These are phyloP conservation scores for Penaeus chinensis DNA, from an alignment of 1,140 invertebrate species.

Conservation along the genomic window DNA sequence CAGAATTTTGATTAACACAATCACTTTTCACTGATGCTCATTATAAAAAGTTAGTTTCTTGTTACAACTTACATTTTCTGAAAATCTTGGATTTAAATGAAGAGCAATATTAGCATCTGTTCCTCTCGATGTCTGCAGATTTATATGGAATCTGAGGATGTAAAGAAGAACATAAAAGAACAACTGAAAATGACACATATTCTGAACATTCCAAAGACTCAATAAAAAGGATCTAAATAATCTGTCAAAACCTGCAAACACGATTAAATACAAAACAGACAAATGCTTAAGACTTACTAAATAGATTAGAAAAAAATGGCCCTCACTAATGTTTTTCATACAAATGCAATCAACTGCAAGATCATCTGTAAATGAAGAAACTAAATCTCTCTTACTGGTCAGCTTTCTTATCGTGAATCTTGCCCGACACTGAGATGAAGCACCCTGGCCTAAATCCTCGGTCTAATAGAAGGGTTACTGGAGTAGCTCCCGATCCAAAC, in stretches of 20 bases:
- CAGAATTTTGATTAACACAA: too few relatives aligned
- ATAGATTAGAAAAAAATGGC: not conserved
- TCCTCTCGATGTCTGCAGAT: constrained; percentile 61
- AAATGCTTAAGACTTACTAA: not conserved
- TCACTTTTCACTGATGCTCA: too few relatives aligned
- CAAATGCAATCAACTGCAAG: not conserved
- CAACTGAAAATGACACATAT: not conserved
- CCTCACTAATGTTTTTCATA: too few relatives aligned
- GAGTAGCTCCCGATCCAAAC: constrained; percentile 31
- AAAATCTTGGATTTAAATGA: constrained; percentile 83
- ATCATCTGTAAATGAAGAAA: not conserved
- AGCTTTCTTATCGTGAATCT: constrained; percentile 24
- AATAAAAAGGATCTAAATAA: not conserved
- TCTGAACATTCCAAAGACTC: not conserved
- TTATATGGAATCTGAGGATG: constrained; percentile 64
- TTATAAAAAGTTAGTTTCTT: not conserved
- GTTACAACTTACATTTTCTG: constrained; percentile 60
- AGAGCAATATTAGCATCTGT: constrained; percentile 75
- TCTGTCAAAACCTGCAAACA: not conserved
- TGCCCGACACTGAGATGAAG: constrained; percentile 42
- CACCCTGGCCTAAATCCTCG: constrained; percentile 57
- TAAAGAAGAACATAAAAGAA: not conserved
- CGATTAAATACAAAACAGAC: not conserved
- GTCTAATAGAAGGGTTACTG: constrained; percentile 24
- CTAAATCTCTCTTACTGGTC: constrained; percentile 30